Percentiles rank a stretch among this genome's conserved stretches.
phyloP scores from a whole-genome alignment of 2,797 vertebrate genomes.

The Xyrichtys novacula region DNA sequence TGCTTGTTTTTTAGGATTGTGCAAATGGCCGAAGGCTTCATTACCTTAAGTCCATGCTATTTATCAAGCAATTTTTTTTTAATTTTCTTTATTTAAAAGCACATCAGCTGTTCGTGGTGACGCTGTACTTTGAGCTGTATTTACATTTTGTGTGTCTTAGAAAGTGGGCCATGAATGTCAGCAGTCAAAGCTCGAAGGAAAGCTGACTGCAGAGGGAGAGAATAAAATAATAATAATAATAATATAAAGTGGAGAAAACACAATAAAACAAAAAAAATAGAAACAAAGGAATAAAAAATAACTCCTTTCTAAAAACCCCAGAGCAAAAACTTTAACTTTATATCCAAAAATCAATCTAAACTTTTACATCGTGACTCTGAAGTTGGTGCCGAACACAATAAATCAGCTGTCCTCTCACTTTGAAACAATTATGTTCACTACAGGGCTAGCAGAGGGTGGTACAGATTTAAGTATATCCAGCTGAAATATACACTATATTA shows the following conservation, averaged over 20 bases:
- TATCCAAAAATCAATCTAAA: constrained; percentile 26
- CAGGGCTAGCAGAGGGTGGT: neutral
- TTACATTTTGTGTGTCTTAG: neutral
- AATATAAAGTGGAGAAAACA: neutral
- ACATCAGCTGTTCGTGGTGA: neutral
- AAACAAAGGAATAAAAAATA: constrained; percentile 9
- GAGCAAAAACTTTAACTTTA: constrained; percentile 15
- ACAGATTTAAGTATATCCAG: neutral
- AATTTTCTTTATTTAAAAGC: too few relatives aligned
- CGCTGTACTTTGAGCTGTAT: neutral
- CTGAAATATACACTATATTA: neutral
- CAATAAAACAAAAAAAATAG: neutral
- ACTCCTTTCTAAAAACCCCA: constrained; percentile 12
- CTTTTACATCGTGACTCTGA: constrained; percentile 9
- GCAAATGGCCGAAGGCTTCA: constrained; percentile 3
- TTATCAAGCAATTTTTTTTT: neutral
- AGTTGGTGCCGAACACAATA: neutral
- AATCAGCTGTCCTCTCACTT: constrained; percentile 10
- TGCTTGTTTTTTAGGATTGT: constrained; percentile 4
- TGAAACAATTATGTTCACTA: neutral
- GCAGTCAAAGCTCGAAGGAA: neutral
- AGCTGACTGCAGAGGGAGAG: neutral
- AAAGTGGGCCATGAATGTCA: neutral
- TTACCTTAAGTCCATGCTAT: neutral
- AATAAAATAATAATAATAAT: neutral